Conservation (phyloP, 2,797 vertebrate species). For the Silurus aristotelis region DNA sequence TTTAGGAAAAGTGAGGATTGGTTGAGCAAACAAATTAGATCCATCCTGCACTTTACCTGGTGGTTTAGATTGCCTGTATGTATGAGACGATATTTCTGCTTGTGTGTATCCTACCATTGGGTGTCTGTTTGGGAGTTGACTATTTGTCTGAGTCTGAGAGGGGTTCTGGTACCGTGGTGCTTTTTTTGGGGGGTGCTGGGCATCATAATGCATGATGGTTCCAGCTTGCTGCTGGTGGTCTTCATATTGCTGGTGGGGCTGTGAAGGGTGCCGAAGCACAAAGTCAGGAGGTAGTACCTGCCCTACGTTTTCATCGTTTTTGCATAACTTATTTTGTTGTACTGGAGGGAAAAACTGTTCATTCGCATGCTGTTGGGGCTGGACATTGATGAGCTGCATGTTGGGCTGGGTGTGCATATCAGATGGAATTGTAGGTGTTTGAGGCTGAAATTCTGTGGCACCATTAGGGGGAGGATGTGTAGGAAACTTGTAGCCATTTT, state of each 20-base stretch:
- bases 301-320: constrained; percentile 73
- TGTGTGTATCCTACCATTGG: constrained; percentile 52
- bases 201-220: constrained; percentile 66
- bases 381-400: constrained; percentile 56
- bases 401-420: constrained; percentile 60
- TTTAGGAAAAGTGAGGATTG: constrained; percentile 63
- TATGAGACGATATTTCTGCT: constrained; percentile 44
- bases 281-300: constrained; percentile 76
- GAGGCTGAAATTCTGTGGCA: constrained; percentile 77
- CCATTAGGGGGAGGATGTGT: constrained; percentile 69
- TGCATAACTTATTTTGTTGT: constrained; percentile 81
- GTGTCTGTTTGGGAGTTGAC: constrained; percentile 44
- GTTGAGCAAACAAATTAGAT: constrained; percentile 63
- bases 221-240: constrained; percentile 69
- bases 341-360: constrained; percentile 65
- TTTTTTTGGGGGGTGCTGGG: constrained; percentile 66
- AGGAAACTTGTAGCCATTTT: constrained; percentile 64
- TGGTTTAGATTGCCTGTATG: constrained; percentile 40
- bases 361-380: constrained; percentile 71
- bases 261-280: constrained; percentile 71
- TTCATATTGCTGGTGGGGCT: constrained; percentile 72
- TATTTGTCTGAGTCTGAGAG: constrained; percentile 41
- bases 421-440: constrained; percentile 70
- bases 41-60: constrained; percentile 62
- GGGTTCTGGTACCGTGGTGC: constrained; percentile 63